A percentile compares a stretch with the other conserved stretches of the same genome.
Conservation (phyloP, 2,113 vertebrate genomes). For the Dasyprocta punctata region DNA sequence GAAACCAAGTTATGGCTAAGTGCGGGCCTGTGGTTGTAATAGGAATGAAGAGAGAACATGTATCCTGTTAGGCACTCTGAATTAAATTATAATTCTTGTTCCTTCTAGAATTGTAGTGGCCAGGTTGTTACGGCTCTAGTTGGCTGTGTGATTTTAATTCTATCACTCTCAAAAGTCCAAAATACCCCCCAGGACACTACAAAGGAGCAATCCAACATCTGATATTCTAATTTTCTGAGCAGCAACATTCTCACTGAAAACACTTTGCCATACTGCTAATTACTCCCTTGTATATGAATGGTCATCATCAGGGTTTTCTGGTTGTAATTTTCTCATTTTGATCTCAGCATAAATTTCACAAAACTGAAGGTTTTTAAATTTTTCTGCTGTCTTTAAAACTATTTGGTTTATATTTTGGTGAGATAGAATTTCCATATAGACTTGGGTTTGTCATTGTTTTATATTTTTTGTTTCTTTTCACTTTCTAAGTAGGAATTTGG, state of each 20-base stretch:
- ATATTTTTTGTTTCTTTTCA: background rate
- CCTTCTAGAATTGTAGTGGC: background rate
- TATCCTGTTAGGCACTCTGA: background rate
- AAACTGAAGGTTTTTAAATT: background rate
- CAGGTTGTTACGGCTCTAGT: background rate
- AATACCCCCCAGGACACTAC: background rate
- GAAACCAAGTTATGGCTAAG: background rate
- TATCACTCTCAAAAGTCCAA: background rate
- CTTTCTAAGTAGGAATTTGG: background rate
- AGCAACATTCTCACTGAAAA: background rate
- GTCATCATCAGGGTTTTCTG: background rate
- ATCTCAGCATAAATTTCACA: background rate
- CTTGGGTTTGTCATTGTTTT: background rate
- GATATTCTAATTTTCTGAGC: background rate
- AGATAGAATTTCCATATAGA: background rate
- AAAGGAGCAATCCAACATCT: background rate
- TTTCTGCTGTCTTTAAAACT: background rate
- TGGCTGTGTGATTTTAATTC: background rate
- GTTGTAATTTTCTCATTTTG: background rate
- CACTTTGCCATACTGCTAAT: background rate
- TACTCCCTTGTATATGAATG: background rate
- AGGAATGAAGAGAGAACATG: background rate
- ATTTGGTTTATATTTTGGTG: background rate
- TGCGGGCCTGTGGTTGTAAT: background rate
- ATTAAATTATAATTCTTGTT: background rate